Evolutionary conservation across 2,888 invertebrate species (phyloP).

Genomic region (Trichogramma evanescens): DNA sequence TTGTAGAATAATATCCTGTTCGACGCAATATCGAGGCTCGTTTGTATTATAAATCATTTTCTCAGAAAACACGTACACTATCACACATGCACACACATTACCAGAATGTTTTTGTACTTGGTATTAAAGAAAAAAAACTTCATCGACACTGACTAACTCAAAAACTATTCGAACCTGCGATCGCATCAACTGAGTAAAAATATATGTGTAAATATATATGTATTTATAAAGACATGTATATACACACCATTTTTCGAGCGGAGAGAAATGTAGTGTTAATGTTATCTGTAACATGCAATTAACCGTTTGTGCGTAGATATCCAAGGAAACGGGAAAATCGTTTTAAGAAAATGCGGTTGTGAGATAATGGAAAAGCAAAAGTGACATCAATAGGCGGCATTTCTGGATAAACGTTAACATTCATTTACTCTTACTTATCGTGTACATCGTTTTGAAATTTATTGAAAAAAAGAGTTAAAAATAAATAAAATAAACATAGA

Average conservation of each 20-base stretch:
- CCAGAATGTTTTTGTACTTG: constrained; percentile 44
- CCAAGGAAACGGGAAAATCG: constrained; percentile 16
- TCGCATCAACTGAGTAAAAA: not conserved
- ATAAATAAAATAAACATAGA: not conserved
- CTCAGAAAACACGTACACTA: constrained; percentile 38
- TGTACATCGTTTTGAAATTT: constrained; percentile 38
- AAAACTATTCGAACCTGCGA: too few species aligned
- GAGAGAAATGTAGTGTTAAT: constrained; percentile 41
- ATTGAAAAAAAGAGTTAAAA: not conserved
- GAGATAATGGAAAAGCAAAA: constrained; percentile 22
- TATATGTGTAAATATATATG: constrained; percentile 19
- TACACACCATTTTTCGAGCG: constrained; percentile 37
- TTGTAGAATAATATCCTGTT: constrained; percentile 24
- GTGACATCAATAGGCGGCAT: constrained; percentile 25
- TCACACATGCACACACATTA: too few species aligned
- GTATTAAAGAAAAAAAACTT: constrained; percentile 33
- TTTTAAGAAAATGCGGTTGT: constrained; percentile 11
- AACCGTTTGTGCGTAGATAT: constrained; percentile 31
- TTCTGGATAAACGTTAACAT: constrained; percentile 43
- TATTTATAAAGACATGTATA: constrained; percentile 14
- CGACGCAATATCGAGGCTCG: constrained; percentile 35
- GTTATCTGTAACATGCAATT: constrained; percentile 29
- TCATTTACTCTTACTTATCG: constrained; percentile 46
- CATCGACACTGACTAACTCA: too few species aligned
- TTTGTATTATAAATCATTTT: constrained; percentile 43